phyloP scores from a whole-genome alignment of 1,140 invertebrate genomes.

The fruit fly (Drosophila melanogaster) region Release_6_plus_ISO1_MT NT_033777.3:24269001-24269500 shows the following conservation, averaged over 20 bases:
- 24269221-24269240: conserved; percentile 77
- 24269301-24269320: conserved; percentile 78
- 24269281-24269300: conserved; percentile 48
- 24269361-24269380: conserved; percentile 28
- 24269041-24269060: conserved; percentile 26
- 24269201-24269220: conserved; percentile 63
- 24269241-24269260: conserved; percentile 53
- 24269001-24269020: conserved; percentile 22
- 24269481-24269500: conserved; percentile 51
- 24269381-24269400: conserved; percentile 25
- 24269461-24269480: conserved; percentile 27
- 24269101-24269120: conserved; percentile 3
- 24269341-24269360: conserved; percentile 20
- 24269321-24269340: conserved; percentile 57
- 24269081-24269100: conserved; percentile 29
- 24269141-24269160: conserved; percentile 16
- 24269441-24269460: conserved; percentile 47
- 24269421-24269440: neutral
- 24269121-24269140: conserved; percentile 28
- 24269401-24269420: conserved; percentile 1
- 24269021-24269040: conserved; percentile 33
- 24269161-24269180: conserved; percentile 32
- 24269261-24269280: conserved; percentile 58
- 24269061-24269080: conserved; percentile 27
- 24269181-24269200: conserved; percentile 40